phyloP scores from a whole-genome alignment of 2,797 vertebrate species.

The Enteromius paludinosus region DNA sequence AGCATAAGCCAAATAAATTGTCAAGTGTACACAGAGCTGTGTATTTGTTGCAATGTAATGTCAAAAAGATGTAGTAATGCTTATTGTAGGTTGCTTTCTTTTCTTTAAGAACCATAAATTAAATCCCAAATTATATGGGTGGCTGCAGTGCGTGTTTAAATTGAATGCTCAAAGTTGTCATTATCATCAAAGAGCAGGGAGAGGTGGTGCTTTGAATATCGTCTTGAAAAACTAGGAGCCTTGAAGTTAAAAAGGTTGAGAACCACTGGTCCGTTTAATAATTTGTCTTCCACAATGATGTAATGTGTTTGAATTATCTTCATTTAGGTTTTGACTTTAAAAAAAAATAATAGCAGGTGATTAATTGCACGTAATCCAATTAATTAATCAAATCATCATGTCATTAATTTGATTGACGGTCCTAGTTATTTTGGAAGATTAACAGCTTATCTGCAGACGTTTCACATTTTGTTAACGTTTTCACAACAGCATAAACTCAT shows the following conservation, averaged over 20 bases:
- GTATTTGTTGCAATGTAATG: not conserved
- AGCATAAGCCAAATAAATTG: not conserved
- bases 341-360: too few relatives aligned
- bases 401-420: not conserved
- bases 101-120: constrained; percentile 17
- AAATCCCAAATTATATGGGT: constrained; percentile 28
- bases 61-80: constrained; percentile 3
- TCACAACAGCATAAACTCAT: constrained; percentile 2
- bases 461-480: constrained; percentile 1
- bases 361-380: not conserved
- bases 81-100: constrained; percentile 2
- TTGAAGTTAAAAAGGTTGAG: constrained; percentile 4
- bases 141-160: constrained; percentile 17
- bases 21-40: not conserved
- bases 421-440: not conserved
- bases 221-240: not conserved
- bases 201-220: constrained; percentile 22
- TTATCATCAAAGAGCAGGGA: constrained; percentile 36
- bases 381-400: not conserved
- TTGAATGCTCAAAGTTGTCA: constrained; percentile 4
- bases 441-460: not conserved
- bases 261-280: not conserved
- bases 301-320: constrained; percentile 1
- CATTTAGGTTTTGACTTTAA: not conserved
- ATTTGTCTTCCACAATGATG: not conserved